Evolutionary conservation across 2,113 vertebrate species (phyloP).

Genomic region (Macheiramphus alcinus): DNA sequence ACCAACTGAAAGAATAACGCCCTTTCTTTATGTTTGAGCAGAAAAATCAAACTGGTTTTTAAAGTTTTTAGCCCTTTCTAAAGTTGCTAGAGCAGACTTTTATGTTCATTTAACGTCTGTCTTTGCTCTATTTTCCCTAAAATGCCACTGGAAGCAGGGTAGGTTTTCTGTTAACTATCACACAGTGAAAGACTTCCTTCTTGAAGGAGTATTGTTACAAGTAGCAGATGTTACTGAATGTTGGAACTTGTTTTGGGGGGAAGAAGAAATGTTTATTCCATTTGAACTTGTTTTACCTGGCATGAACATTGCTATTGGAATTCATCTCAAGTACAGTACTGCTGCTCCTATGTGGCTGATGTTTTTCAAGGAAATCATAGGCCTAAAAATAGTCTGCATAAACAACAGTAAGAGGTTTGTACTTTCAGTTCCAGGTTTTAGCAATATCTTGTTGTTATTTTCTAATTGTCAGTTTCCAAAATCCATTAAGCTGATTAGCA

Average conservation of each 20-base stretch:
- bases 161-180: not conserved
- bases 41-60: not conserved
- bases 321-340: slow-evolving; percentile 45
- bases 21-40: not conserved
- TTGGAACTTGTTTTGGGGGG: not conserved
- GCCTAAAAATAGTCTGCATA: slow-evolving; percentile 72
- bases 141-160: not conserved
- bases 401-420: slow-evolving; percentile 68
- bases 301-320: slow-evolving; percentile 23
- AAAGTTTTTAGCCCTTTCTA: not conserved
- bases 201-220: not conserved
- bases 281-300: slow-evolving; percentile 51
- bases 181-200: not conserved
- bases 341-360: slow-evolving; percentile 52
- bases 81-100: not conserved
- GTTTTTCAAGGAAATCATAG: slow-evolving; percentile 72
- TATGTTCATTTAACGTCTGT: accelerated
- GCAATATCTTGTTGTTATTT: slow-evolving; percentile 58
- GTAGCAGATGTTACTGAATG: not conserved
- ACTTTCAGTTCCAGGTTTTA: slow-evolving; percentile 66
- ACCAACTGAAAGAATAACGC: not conserved
- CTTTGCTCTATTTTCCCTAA: not conserved
- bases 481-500: slow-evolving; percentile 38
- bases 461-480: slow-evolving; percentile 57
- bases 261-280: slow-evolving; percentile 44